Conservation (phyloP, 2,113 vertebrate species). For the Raphicerus campestris region DNA sequence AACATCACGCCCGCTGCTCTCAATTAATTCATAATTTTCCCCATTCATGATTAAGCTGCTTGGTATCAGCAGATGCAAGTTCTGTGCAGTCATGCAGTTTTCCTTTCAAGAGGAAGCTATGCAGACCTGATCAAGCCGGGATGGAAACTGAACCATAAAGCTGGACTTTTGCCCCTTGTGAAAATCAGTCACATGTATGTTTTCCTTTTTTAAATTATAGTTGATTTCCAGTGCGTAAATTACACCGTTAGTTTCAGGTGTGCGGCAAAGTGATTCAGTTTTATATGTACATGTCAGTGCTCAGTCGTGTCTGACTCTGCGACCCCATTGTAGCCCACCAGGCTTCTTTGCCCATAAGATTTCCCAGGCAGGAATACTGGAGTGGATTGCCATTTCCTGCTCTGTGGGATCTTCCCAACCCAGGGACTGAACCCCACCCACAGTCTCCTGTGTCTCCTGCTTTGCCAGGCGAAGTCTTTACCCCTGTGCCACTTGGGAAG, state of each 20-base stretch:
- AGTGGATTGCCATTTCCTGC: not conserved
- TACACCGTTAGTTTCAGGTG: not conserved
- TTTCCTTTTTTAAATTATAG: not conserved
- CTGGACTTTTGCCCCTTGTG: not conserved
- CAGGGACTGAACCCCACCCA: not conserved
- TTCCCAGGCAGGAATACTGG: not conserved
- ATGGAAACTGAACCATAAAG: not conserved
- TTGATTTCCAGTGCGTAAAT: not conserved
- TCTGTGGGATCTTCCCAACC: not conserved
- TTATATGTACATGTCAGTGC: not conserved
- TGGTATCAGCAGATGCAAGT: not conserved
- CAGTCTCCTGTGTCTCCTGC: not conserved
- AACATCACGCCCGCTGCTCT: not conserved
- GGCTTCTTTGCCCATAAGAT: not conserved
- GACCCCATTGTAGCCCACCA: not conserved
- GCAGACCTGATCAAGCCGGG: not conserved
- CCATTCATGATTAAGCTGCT: not conserved
- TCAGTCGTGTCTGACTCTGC: not conserved
- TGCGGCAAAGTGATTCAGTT: not conserved
- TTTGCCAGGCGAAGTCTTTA: not conserved
- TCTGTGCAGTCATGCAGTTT: not conserved
- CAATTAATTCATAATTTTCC: constrained; percentile 22
- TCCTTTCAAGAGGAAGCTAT: not conserved
- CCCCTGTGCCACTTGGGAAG: not conserved
- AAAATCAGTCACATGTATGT: not conserved